Conservation (phyloP, 2,888 invertebrate genomes). For the Xanthorhoe designata region DNA sequence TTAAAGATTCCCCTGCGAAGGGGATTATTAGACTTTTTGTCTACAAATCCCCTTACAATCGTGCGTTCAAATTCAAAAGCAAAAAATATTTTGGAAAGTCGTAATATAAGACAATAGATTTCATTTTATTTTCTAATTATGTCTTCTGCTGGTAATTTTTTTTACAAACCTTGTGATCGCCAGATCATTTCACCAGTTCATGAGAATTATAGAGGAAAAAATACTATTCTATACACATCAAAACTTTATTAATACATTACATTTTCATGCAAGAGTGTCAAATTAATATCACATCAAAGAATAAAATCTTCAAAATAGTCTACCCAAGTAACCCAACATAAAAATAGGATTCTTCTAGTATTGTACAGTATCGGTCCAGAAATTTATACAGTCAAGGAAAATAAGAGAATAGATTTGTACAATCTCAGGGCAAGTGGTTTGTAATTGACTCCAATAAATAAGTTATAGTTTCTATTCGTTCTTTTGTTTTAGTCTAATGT, state of each 20-base stretch:
- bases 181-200: too few species aligned
- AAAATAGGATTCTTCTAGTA: constrained; percentile 18
- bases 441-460: not conserved
- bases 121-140: too few species aligned
- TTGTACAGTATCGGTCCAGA: constrained; percentile 8
- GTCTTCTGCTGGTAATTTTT: too few species aligned
- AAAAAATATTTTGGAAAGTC: too few species aligned
- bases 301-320: constrained; percentile 27
- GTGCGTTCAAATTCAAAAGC: too few species aligned
- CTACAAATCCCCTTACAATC: too few species aligned
- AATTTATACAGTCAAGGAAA: not conserved
- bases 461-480: not conserved
- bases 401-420: constrained; percentile 3
- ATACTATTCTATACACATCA: constrained; percentile 17
- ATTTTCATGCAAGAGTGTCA: constrained; percentile 19
- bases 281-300: constrained; percentile 42
- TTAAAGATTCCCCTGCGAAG: too few species aligned
- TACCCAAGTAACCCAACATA: constrained; percentile 29
- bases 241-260: constrained; percentile 26
- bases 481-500: not conserved
- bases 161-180: too few species aligned
- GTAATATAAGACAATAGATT: too few species aligned
- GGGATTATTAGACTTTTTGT: too few species aligned
- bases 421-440: constrained; percentile 10
- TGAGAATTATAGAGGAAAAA: not conserved